Conservation (phyloP, 2,113 vertebrate genomes). For the Calypte anna region DNA sequence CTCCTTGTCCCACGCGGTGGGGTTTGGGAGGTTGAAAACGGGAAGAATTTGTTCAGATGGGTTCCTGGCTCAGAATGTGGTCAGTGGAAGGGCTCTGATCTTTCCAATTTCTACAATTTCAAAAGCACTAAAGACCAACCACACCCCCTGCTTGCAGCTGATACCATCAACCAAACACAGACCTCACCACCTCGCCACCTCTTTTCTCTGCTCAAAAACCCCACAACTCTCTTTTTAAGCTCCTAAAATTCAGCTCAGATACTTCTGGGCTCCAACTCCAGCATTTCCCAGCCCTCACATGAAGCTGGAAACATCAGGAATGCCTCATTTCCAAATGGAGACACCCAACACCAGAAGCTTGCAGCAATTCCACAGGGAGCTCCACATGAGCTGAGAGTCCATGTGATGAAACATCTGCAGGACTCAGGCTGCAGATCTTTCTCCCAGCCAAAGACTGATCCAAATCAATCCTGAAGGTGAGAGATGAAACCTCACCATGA, state of each 20-base stretch:
- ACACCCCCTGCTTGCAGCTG: accelerated
- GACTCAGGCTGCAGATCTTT: not conserved
- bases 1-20: accelerated
- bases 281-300: not conserved
- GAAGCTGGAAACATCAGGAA: not conserved
- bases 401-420: not conserved
- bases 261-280: not conserved
- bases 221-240: not conserved
- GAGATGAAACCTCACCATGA: not conserved
- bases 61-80: accelerated
- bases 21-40: not conserved
- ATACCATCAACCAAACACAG: accelerated
- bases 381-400: no score
- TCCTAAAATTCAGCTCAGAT: not conserved
- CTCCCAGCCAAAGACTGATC: not conserved
- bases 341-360: not conserved
- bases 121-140: not conserved
- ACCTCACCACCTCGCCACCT: not conserved
- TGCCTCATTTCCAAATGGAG: not conserved
- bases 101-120: not conserved
- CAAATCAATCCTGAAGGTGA: not conserved
- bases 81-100: accelerated
- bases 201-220: not conserved
- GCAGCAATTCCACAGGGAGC: not conserved
- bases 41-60: not conserved